These are phyloP conservation scores for Malthinus flaveolus DNA, from an alignment of 2,888 invertebrate genomes.

Conservation along the genomic window DNA sequence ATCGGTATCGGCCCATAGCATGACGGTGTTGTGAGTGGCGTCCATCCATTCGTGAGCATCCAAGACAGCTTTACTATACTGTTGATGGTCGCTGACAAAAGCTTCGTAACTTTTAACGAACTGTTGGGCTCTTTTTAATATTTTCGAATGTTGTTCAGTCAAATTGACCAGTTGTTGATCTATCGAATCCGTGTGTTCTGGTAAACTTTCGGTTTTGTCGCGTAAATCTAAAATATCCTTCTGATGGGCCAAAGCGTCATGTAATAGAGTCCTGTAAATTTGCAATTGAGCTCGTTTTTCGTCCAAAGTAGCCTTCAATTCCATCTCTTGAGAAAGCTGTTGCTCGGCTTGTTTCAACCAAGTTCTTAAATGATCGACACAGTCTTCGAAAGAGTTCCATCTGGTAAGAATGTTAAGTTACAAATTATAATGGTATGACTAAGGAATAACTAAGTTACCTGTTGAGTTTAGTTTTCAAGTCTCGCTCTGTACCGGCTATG, in stretches of 20 bases:
- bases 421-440: not conserved
- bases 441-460: constrained; percentile 44
- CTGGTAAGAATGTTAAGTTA: constrained; percentile 44
- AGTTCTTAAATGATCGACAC: constrained; percentile 72
- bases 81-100: constrained; percentile 87
- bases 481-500: constrained; percentile 75
- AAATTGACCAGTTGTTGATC: constrained; percentile 71
- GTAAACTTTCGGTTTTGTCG: constrained; percentile 77
- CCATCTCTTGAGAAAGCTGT: constrained; percentile 76
- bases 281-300: constrained; percentile 89
- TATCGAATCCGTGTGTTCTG: constrained; percentile 76
- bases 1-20: constrained; percentile 81
- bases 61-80: constrained; percentile 83
- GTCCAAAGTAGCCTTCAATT: constrained; percentile 82
- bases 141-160: constrained; percentile 70
- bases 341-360: constrained; percentile 80
- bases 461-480: constrained; percentile 80
- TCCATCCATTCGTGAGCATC: constrained; percentile 88
- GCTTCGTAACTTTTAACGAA: constrained; percentile 85
- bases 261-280: constrained; percentile 77
- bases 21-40: constrained; percentile 79
- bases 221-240: constrained; percentile 82
- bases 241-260: constrained; percentile 83
- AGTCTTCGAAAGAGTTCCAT: constrained; percentile 91
- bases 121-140: constrained; percentile 71